phyloP scores from a whole-genome alignment of 2,888 invertebrate species.

The Tanypteryx hageni region DNA sequence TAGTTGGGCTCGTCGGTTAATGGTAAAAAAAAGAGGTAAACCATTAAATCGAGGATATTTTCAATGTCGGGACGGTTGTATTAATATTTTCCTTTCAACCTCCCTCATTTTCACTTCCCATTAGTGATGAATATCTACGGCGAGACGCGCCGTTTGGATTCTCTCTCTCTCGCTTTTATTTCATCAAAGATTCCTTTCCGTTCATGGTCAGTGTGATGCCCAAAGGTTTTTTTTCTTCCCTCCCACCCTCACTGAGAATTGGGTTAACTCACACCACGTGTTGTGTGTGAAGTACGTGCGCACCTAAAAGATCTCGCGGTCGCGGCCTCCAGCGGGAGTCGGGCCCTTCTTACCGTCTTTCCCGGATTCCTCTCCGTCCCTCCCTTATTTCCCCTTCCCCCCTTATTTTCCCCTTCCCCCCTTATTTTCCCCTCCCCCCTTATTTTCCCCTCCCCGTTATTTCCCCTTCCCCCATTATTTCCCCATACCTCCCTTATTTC shows the following conservation, averaged over 20 bases:
- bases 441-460: neutral
- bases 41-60: no score
- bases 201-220: neutral
- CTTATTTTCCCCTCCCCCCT: neutral
- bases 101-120: neutral
- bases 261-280: slow-evolving; percentile 17
- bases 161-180: neutral
- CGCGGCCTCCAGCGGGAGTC: neutral
- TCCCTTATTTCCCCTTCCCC: neutral
- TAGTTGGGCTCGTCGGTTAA: neutral
- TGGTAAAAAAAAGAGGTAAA: neutral
- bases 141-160: no score
- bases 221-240: neutral
- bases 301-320: neutral
- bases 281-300: neutral
- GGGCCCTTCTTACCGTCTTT: neutral
- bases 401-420: neutral
- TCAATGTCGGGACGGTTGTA: no score
- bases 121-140: no score
- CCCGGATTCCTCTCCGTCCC: neutral
- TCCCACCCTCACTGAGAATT: neutral
- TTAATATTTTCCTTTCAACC: neutral
- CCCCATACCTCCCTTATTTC: neutral
- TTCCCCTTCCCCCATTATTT: neutral
- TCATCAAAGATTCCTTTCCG: neutral